Evolutionary conservation across 2,888 invertebrate species (phyloP).

Genomic region (Agapostemon virescens): DNA sequence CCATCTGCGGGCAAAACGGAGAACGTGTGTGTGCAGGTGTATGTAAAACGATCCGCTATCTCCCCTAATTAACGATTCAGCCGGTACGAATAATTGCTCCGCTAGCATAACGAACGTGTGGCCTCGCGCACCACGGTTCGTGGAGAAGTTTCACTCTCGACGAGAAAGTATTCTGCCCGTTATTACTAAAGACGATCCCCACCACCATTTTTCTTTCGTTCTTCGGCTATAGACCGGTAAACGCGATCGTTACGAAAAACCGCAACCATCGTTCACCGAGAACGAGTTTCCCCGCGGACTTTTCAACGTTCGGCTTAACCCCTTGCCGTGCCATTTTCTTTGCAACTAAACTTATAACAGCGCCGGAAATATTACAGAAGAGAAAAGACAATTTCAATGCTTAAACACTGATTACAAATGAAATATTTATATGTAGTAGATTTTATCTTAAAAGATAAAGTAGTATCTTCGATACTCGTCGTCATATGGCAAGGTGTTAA

Average conservation of each 20-base stretch:
- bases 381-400: too few species aligned
- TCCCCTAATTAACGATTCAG: slow-evolving; percentile 71
- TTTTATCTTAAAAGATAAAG: too few species aligned
- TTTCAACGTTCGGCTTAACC: neutral
- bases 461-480: too few species aligned
- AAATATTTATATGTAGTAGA: too few species aligned
- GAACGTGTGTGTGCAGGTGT: slow-evolving; percentile 16
- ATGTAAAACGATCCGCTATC: slow-evolving; percentile 60
- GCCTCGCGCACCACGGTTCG: slow-evolving; percentile 67
- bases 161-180: slow-evolving; percentile 71
- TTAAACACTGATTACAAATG: too few species aligned
- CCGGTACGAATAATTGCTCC: slow-evolving; percentile 68
- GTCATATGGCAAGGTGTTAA: too few species aligned
- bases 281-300: neutral
- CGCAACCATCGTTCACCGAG: neutral
- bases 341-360: too few species aligned
- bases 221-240: neutral
- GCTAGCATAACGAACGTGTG: slow-evolving; percentile 67
- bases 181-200: slow-evolving; percentile 55
- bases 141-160: slow-evolving; percentile 74
- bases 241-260: slow-evolving; percentile 30
- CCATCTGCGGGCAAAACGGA: slow-evolving; percentile 82
- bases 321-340: too few species aligned
- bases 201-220: slow-evolving; percentile 6
- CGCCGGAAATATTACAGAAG: too few species aligned